A percentile compares a stretch with the other conserved stretches of the same genome.
These are phyloP conservation scores for Pipistrellus nathusii DNA, from an alignment of 2,797 vertebrate species.

Conservation along the genomic window DNA sequence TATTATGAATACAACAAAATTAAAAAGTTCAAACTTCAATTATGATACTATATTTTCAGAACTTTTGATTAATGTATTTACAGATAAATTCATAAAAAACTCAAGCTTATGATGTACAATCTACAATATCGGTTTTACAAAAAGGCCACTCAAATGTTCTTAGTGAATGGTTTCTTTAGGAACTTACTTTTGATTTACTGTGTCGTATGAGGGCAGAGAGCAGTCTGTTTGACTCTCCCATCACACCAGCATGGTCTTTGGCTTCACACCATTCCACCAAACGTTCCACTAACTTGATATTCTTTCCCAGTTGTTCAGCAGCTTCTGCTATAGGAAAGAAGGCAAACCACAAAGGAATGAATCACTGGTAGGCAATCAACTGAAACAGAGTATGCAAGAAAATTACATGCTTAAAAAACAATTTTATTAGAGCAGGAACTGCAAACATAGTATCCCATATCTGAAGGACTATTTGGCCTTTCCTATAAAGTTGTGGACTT, in stretches of 20 bases:
- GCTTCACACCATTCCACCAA: constrained; percentile 99
- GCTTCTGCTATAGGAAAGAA: constrained; percentile 92
- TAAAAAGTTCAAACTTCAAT: constrained; percentile 35
- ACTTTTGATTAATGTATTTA: not conserved
- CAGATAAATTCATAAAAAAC: not conserved
- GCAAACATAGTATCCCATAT: not conserved
- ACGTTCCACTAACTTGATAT: constrained; percentile 94
- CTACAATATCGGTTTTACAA: not conserved
- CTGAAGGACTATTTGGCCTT: not conserved
- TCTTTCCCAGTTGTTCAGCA: constrained; percentile 97
- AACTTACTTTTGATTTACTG: constrained; percentile 98
- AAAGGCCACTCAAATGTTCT: not conserved
- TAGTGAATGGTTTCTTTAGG: not conserved
- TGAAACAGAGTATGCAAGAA: not conserved
- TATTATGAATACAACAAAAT: not conserved
- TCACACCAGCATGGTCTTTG: constrained; percentile 98
- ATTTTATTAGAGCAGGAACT: constrained; percentile 39
- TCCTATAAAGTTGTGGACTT: not conserved
- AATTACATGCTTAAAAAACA: not conserved
- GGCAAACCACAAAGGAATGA: constrained; percentile 75
- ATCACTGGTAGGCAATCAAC: constrained; percentile 23
- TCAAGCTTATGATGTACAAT: not conserved
- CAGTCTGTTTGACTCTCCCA: constrained; percentile 98
- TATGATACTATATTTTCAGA: not conserved
- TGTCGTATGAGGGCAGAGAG: constrained; percentile 98